Evolutionary conservation across 2,888 invertebrate genomes (phyloP), one percentile per base, ranked within the genome.

Genomic region (Drosophila borealis): DNA sequence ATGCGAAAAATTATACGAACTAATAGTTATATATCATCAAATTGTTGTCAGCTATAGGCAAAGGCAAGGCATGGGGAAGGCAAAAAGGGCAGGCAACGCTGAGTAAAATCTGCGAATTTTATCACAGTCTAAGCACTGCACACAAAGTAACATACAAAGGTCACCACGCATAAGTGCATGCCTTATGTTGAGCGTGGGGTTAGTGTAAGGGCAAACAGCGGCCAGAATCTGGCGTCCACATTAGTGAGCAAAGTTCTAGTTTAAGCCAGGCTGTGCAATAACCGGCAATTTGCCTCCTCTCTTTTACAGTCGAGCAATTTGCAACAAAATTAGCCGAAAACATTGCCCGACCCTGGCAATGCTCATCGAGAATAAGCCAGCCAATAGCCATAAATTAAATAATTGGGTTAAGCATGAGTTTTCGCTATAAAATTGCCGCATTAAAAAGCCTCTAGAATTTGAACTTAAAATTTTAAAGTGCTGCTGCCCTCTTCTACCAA

Each of bases 121-220:
- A 84, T 85, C 86, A 85, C 85, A 88, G 78, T 78, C 85, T 88
- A 88, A 88, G 83, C 88, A 88, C 74, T 80, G 81, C 73, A 82
- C 74, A 83, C 85, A 88, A 85, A 78, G 82, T 75, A 82, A 85
- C 83, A 78, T 86, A 88, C n/a, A 85, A 88, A 88, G 83, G 86
- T 75, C 80, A 85, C 53, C 74, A 85, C 74, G 77, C 85, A 81
- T 72, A 74, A 74, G 54, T 29, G 8, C 6, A 2, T 8, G 2
- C 25, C 25, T 29, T 19, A 14, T 29, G 55, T 2, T 63, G 64
- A 61, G 36, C 65, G 75, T 54, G 50, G 62, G 73, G 77, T 78
- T 83, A 82, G 85, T 82, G 85, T 80, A 82, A 84, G 64, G 71
- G 61, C 82, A 87, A 81, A 71, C 41, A 67, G 46, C 21, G 48